Base-by-base conservation (phyloP, 2,888 invertebrate genomes). In the Melikaiella ostensackeni region DNA sequence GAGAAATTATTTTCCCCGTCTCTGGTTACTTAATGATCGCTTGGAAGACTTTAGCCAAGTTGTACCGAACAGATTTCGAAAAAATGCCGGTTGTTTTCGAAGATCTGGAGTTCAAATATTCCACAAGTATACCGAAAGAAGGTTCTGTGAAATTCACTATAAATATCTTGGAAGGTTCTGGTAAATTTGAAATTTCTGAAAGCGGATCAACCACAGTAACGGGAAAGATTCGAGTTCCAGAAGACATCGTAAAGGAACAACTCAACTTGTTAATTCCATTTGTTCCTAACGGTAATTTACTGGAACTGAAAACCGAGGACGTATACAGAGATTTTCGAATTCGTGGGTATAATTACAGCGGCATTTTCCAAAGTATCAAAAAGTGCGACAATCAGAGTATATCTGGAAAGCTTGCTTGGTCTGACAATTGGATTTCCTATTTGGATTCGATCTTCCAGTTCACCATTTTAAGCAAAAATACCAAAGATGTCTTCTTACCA, bases 381-480 rank as follows among this genome's bases (percentile, higher is more conserved):
- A 91, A 93, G 42, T 94, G 97, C 0, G 96, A 97, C 90, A 94
- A 96, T 85, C 93, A 93, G 86, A 96, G 96, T 74, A 91, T 92
- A 0, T 91, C 89, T 82, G 98, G 98, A 46, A 93, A 94, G 13
- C 38, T 38, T 4, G 13, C 86, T 81, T 99, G 98, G 98, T 94
- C 94, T 77, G 95, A 95, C 83, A 97, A 98, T 92, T 99, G 99
- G 98, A 95, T 99, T 77, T 95, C 98, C 64, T 99, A 96, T 92
- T 95, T 99, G 92, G 99, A 99, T 91, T 98, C 98, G 1, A 97
- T 99, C 96, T 94, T 99, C 66, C 99, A 99, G 92, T 97, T 98
- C 90, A 95, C 95, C 75, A 96, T 98, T 87, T 92, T 98, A 82
- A 95, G 96, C 75, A 94, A 94, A 84, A 94, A 95, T 84, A 94